phyloP scores from a whole-genome alignment of 2,888 invertebrate species.

The Scelioninae gen. 1 region DNA sequence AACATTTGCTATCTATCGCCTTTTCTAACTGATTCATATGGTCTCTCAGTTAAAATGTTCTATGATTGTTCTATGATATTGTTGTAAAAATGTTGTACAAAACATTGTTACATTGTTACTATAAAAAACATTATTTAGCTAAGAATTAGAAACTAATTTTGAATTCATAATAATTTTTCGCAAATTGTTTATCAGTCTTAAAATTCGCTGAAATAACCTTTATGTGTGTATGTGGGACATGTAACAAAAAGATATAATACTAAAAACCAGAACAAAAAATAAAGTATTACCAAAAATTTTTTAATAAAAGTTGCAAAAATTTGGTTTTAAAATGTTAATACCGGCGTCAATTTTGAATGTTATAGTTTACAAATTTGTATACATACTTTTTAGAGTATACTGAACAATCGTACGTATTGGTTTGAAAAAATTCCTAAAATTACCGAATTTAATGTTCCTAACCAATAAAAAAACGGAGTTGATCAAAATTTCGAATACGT shows the following conservation, averaged over 20 bases:
- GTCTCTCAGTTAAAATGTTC: not conserved
- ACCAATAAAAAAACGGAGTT: slow-evolving; percentile 5
- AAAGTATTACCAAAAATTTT: not conserved
- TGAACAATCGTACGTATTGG: not conserved
- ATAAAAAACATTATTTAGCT: not conserved
- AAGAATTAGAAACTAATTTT: too few relatives aligned
- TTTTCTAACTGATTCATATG: not conserved
- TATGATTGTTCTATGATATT: not conserved
- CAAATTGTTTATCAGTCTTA: too few relatives aligned
- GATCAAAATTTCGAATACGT: slow-evolving; percentile 2
- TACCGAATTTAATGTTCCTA: slow-evolving; percentile 5
- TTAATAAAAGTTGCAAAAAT: not conserved
- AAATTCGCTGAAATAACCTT: too few relatives aligned
- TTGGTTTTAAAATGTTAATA: slow-evolving; percentile 8
- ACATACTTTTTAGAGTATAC: slow-evolving; percentile 1
- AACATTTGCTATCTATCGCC: not conserved
- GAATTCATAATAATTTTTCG: too few relatives aligned
- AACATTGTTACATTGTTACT: not conserved
- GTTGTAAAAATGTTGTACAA: not conserved
- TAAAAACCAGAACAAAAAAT: too few relatives aligned
- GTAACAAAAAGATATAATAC: too few relatives aligned
- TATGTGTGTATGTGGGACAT: too few relatives aligned
- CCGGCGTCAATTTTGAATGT: not conserved
- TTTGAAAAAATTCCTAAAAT: slow-evolving; percentile 5
- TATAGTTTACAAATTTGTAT: not conserved